Base-by-base conservation (phyloP, 1,140 invertebrate genomes). In the Conopomorpha cramerella region DNA sequence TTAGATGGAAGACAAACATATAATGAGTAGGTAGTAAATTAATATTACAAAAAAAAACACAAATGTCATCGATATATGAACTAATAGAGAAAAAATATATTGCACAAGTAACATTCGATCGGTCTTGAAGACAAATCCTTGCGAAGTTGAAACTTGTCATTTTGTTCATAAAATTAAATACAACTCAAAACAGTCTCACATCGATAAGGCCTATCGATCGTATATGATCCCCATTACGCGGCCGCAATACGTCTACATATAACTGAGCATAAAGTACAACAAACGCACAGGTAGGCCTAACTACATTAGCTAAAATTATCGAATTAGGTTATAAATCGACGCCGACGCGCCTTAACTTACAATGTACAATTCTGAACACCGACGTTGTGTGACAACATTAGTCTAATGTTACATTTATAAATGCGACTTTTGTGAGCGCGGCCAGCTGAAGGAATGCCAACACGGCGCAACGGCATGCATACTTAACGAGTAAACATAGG, bases 211-310 rank as follows among this genome's bases (percentile, higher is more conserved):
- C 19, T 23, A 23, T 23, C 10, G 4, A 23, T 23, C n/a, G n/a
- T n/a, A n/a, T 6, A 6, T 23, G 4, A 23, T 19, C 19, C 7
- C 3, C 7, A 26, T 23, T 8, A 27, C 16, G 19, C 23, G 12
- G 13, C 13, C 32, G 17, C 18, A 13, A 12, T n/a, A 17, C 8
- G 15, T 17, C 18, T 18, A 7, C 11, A 65, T 66, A 68, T 52
- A 70, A 73, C 63, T 70, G 68, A 73, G 68, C 65, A 68, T 57
- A 58, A 68, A 72, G 57, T 64, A 61, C 60, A 67, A 68, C 39
- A 51, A 43, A 52, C 41, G 47, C 41, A 47, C 39, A 48, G 51
- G 40, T 53, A 50, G 54, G 51, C 48, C 53, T 46, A 41, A 48
- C 36, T 39, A 43, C 41, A 27, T n/a, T n/a, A 39, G 43, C 47